Percentiles rank a stretch among this genome's conserved stretches.
These are phyloP conservation scores for Serilophus lunatus DNA, from an alignment of 2,113 vertebrate genomes.

Conservation along the genomic window DNA sequence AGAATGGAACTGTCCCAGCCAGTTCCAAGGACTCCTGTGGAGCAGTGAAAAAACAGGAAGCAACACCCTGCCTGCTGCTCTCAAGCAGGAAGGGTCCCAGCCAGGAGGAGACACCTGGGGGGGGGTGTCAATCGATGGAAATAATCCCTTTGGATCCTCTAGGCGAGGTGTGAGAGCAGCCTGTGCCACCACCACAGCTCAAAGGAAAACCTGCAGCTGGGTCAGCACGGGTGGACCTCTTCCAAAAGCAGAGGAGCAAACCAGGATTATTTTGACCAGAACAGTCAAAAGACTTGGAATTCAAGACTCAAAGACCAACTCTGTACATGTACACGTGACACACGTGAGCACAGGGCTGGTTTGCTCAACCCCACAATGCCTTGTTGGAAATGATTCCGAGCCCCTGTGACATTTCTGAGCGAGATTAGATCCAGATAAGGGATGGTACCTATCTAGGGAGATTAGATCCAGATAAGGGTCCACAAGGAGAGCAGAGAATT, in stretches of 20 bases:
- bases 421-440: background rate
- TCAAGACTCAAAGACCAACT: background rate
- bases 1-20: background rate
- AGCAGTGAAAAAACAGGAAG: background rate
- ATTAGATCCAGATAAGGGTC: background rate
- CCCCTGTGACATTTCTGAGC: accelerated
- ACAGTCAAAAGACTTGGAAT: background rate
- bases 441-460: no score
- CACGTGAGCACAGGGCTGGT: background rate
- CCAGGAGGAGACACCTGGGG: background rate
- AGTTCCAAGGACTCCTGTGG: background rate
- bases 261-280: background rate
- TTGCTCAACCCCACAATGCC: background rate
- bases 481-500: background rate
- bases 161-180: background rate
- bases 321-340: accelerated
- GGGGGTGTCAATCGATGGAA: background rate
- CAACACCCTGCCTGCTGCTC: accelerated
- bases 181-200: background rate
- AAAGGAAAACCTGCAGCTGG: background rate
- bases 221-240: background rate
- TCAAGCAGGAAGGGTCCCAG: background rate
- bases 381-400: background rate
- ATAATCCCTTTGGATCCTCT: background rate
- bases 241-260: background rate